These are phyloP conservation scores for Poicephalus meyeri DNA, from an alignment of 2,113 vertebrate species.

Conservation along the genomic window DNA sequence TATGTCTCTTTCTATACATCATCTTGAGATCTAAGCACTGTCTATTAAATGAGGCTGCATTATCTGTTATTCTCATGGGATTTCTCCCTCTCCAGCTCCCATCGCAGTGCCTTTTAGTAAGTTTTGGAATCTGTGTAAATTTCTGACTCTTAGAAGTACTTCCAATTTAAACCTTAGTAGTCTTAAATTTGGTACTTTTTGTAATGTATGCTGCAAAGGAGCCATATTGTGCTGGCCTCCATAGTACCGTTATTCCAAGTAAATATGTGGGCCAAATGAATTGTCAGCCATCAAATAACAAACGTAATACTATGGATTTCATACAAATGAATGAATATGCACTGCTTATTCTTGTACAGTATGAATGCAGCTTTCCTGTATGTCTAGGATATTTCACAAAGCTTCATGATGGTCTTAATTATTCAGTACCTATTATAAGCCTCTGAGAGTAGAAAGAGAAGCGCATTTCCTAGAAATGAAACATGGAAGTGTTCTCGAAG, in stretches of 20 bases:
- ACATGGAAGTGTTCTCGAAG: neutral
- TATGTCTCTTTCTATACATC: neutral
- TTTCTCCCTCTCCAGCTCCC: neutral
- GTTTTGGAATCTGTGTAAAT: neutral
- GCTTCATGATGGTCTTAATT: slow-evolving; percentile 36
- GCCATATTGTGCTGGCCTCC: neutral
- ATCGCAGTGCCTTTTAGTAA: neutral
- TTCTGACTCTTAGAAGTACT: neutral
- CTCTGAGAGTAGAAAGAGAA: neutral
- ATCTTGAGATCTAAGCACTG: neutral
- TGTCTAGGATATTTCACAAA: slow-evolving; percentile 3
- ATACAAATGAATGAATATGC: neutral
- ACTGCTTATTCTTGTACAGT: neutral
- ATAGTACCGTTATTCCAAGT: neutral
- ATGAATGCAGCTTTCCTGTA: neutral
- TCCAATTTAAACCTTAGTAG: neutral
- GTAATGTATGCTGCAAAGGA: neutral
- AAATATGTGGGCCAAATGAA: neutral
- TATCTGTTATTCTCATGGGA: neutral
- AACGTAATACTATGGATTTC: neutral
- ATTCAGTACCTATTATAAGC: slow-evolving; percentile 11
- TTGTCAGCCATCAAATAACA: neutral
- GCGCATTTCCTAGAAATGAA: neutral
- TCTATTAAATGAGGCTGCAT: neutral
- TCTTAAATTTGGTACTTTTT: neutral